These are phyloP conservation scores for Pseudomyrmex gracilis DNA, from an alignment of 1,140 invertebrate species.

Conservation along the genomic window DNA sequence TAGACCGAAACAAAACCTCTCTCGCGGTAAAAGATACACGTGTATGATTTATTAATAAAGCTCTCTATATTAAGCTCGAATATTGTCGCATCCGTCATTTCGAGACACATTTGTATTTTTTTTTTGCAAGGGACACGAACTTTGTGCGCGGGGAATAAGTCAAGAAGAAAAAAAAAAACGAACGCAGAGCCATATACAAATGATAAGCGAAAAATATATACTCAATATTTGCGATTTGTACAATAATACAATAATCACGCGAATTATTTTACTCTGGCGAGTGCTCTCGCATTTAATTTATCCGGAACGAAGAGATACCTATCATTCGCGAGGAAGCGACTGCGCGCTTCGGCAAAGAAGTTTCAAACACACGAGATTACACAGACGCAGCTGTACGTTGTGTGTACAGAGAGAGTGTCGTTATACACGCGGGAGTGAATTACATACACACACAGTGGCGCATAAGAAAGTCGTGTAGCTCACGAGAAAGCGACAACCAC, in stretches of 20 bases:
- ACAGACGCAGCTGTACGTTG: slow-evolving; percentile 4
- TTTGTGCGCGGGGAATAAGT: background rate
- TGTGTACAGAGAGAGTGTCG: background rate
- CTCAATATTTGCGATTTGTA: too few species aligned
- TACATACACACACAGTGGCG: background rate
- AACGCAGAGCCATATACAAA: background rate
- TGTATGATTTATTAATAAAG: background rate
- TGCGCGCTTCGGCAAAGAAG: slow-evolving; percentile 1
- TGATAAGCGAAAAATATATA: background rate
- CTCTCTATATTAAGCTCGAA: background rate
- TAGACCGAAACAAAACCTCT: background rate
- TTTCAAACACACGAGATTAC: background rate
- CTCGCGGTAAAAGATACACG: background rate
- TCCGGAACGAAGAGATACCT: background rate
- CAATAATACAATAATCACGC: too few species aligned
- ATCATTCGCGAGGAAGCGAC: background rate
- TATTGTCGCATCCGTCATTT: background rate
- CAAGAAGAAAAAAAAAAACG: background rate
- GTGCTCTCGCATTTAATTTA: background rate
- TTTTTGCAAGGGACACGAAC: background rate
- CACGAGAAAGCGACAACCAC: background rate
- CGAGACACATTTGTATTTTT: background rate
- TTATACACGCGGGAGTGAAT: background rate
- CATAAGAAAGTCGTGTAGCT: slow-evolving; percentile 11
- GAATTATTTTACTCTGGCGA: too few species aligned